A percentile compares a stretch with the other conserved stretches of the same genome.
phyloP scores from a whole-genome alignment of 2,888 invertebrate genomes.

The Petrophora chlorosata region DNA sequence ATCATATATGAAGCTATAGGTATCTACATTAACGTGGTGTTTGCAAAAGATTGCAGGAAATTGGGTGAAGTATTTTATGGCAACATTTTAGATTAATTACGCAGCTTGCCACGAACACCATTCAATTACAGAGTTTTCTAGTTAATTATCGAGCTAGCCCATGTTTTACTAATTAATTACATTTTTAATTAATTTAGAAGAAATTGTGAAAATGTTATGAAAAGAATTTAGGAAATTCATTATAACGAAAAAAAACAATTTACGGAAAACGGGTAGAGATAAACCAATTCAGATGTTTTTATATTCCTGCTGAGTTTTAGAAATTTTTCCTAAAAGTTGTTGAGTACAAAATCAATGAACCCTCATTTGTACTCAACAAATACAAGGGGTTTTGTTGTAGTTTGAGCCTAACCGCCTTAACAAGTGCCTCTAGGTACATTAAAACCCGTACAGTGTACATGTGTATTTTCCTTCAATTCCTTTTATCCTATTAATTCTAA shows the following conservation, averaged over 20 bases:
- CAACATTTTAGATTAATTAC: slow-evolving; percentile 2
- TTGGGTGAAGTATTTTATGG: too few species aligned
- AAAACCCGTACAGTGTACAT: not conserved
- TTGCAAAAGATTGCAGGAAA: too few species aligned
- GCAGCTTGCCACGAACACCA: slow-evolving; percentile 12
- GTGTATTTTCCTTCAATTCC: slow-evolving; percentile 34
- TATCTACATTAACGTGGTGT: too few species aligned
- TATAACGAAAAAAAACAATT: slow-evolving; percentile 11
- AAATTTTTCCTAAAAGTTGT: too few species aligned
- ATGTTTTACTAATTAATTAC: slow-evolving; percentile 9
- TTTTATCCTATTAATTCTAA: slow-evolving; percentile 40
- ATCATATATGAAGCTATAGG: too few species aligned
- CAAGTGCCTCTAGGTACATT: not conserved
- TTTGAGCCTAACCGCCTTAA: not conserved
- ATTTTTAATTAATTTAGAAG: slow-evolving; percentile 5
- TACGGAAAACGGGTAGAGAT: slow-evolving; percentile 10
- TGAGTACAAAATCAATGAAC: too few species aligned
- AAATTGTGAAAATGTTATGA: slow-evolving; percentile 2
- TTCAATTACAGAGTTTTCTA: slow-evolving; percentile 13
- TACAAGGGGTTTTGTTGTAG: too few species aligned
- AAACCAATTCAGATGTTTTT: slow-evolving; percentile 9
- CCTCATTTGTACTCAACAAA: slow-evolving; percentile 1
- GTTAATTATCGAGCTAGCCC: slow-evolving; percentile 16
- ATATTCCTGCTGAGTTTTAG: slow-evolving; percentile 5
- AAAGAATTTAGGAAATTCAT: slow-evolving; percentile 1